Evolutionary conservation across 2,888 invertebrate genomes (phyloP).

Genomic region (Nemotelus nigrinus): DNA sequence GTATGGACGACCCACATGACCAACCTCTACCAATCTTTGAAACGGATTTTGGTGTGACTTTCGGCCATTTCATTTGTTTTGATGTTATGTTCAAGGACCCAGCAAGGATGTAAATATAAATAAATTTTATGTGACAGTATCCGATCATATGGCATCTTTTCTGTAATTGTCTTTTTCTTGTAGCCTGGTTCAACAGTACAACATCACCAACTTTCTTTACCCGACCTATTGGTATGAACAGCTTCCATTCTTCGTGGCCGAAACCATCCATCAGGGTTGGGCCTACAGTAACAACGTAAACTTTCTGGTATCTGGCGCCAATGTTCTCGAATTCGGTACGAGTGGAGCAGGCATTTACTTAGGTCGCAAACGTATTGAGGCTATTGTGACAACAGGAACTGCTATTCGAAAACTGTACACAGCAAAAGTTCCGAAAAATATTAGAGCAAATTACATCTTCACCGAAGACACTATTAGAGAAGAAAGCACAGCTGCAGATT

Average conservation of each 20-base stretch:
- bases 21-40: conserved; percentile 72
- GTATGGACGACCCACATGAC: conserved; percentile 66
- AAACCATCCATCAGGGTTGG: conserved; percentile 77
- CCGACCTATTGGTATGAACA: conserved; percentile 86
- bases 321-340: conserved; percentile 70
- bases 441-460: conserved; percentile 33
- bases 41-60: conserved; percentile 82
- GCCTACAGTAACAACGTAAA: conserved; percentile 74
- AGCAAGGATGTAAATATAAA: conserved; percentile 66
- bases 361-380: conserved; percentile 62
- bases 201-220: conserved; percentile 63
- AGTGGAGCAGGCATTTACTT: conserved; percentile 82
- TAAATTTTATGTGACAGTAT: background rate
- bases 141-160: too few species aligned
- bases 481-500: conserved; percentile 26
- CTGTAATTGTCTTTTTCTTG: background rate
- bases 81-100: conserved; percentile 82
- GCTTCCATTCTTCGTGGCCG: conserved; percentile 78
- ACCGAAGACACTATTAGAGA: background rate
- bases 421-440: conserved; percentile 47
- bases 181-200: conserved; percentile 48
- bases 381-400: conserved; percentile 52
- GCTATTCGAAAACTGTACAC: conserved; percentile 55
- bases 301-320: conserved; percentile 77
- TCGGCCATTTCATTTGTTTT: conserved; percentile 85